phyloP scores from a whole-genome alignment of 1,140 invertebrate genomes.

The Drosophila nikananu region DNA sequence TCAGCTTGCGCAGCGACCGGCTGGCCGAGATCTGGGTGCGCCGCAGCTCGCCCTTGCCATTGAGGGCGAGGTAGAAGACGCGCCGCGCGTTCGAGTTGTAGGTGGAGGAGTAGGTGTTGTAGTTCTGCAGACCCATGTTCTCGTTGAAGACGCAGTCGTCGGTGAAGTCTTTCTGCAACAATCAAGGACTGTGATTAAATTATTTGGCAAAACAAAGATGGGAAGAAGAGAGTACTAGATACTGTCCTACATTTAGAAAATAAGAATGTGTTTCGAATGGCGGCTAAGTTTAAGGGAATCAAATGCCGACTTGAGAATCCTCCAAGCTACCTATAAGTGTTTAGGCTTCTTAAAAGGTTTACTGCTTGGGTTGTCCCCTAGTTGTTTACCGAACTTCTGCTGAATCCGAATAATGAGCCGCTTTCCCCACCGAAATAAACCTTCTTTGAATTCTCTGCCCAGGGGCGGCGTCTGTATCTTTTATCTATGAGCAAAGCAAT shows the following conservation, averaged over 20 bases:
- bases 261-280: background rate
- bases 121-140: slow-evolving; percentile 92
- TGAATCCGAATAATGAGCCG: slow-evolving; percentile 15
- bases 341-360: slow-evolving; percentile 20
- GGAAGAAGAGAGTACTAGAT: background rate
- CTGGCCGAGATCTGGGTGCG: slow-evolving; percentile 89
- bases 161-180: slow-evolving; percentile 92
- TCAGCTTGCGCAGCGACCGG: slow-evolving; percentile 90
- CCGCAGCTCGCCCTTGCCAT: slow-evolving; percentile 89
- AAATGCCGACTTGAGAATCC: background rate
- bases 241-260: no score
- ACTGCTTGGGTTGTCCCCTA: background rate
- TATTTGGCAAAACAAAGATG: slow-evolving; percentile 43
- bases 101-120: slow-evolving; percentile 93
- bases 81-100: slow-evolving; percentile 90
- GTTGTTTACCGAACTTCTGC: background rate
- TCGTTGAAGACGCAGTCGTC: slow-evolving; percentile 95
- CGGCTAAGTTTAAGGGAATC: background rate
- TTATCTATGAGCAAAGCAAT: slow-evolving; percentile 49
- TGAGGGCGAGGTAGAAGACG: slow-evolving; percentile 91
- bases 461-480: slow-evolving; percentile 48
- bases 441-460: slow-evolving; percentile 25
- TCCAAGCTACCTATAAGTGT: background rate
- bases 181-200: slow-evolving; percentile 78
- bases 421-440: slow-evolving; percentile 10